Evolutionary conservation across 2,113 vertebrate genomes (phyloP).

Genomic region (Todiramphus saurophagus): DNA sequence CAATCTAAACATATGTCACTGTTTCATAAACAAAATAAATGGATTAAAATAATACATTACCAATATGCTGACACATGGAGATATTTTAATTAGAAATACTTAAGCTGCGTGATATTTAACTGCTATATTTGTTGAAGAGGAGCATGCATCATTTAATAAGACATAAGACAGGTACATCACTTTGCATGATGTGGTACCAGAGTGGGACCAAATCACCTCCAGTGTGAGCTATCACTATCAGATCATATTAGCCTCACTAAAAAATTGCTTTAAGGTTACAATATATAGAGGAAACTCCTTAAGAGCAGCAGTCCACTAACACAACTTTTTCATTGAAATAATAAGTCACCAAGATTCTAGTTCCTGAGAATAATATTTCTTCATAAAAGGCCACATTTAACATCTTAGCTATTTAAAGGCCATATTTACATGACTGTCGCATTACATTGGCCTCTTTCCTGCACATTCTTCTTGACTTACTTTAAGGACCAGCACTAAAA

Average conservation of each 20-base stretch:
- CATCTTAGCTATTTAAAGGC: slow-evolving; percentile 71
- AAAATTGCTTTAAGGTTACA: slow-evolving; percentile 47
- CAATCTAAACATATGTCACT: slow-evolving; percentile 91
- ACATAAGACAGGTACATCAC: slow-evolving; percentile 77
- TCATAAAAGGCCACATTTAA: slow-evolving; percentile 70
- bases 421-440: slow-evolving; percentile 76
- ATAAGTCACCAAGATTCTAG: slow-evolving; percentile 59
- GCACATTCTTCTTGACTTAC: slow-evolving; percentile 75
- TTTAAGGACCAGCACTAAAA: slow-evolving; percentile 79
- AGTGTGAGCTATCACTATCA: slow-evolving; percentile 48
- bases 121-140: slow-evolving; percentile 78
- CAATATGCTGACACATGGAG: slow-evolving; percentile 88
- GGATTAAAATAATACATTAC: slow-evolving; percentile 97
- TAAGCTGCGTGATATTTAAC: slow-evolving; percentile 81
- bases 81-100: slow-evolving; percentile 93
- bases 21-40: slow-evolving; percentile 92
- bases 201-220: slow-evolving; percentile 63
- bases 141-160: slow-evolving; percentile 79
- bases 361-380: slow-evolving; percentile 73
- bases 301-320: slow-evolving; percentile 36
- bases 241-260: slow-evolving; percentile 45
- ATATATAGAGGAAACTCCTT: background rate
- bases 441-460: slow-evolving; percentile 69
- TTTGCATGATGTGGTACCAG: slow-evolving; percentile 64
- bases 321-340: slow-evolving; percentile 49